A percentile compares a stretch with the other conserved stretches of the same genome.
These are phyloP conservation scores for Caprella mutica DNA, from an alignment of 2,888 invertebrate species.

Conservation along the genomic window DNA sequence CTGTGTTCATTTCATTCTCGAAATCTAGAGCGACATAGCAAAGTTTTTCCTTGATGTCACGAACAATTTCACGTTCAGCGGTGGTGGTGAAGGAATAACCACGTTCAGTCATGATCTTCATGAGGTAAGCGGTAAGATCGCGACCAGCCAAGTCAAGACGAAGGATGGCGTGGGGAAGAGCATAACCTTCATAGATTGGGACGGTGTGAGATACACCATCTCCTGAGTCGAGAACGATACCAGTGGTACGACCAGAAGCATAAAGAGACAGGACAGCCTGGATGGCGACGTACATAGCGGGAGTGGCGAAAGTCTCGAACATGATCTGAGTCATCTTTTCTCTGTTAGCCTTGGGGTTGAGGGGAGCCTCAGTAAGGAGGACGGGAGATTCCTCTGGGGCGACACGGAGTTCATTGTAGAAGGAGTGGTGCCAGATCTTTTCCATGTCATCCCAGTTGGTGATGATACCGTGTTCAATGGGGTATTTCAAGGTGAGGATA, in stretches of 20 bases:
- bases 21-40: conserved; percentile 18
- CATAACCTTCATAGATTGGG: too few species aligned
- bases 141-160: conserved; percentile 31
- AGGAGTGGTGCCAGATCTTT: conserved; percentile 98
- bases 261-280: too few species aligned
- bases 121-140: conserved; percentile 50
- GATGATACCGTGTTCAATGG: conserved; percentile 48
- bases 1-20: conserved; percentile 48
- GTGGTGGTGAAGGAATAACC: conserved; percentile 19
- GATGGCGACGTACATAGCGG: too few species aligned
- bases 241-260: conserved; percentile 87
- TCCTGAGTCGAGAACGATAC: conserved; percentile 81
- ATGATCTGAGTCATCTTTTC: too few species aligned
- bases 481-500: conserved; percentile 47
- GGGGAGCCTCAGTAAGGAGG: conserved; percentile 78
- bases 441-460: conserved; percentile 99
- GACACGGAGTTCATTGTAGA: conserved; percentile 94
- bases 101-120: conserved; percentile 42
- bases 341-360: too few species aligned
- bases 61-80: conserved; percentile 16
- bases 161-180: conserved; percentile 90
- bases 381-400: conserved; percentile 88
- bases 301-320: too few species aligned
- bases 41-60: conserved; percentile 19
- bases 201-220: conserved; percentile 89